phyloP scores from a whole-genome alignment of 2,888 invertebrate genomes.

The Xestoiulus laeticollis region DNA sequence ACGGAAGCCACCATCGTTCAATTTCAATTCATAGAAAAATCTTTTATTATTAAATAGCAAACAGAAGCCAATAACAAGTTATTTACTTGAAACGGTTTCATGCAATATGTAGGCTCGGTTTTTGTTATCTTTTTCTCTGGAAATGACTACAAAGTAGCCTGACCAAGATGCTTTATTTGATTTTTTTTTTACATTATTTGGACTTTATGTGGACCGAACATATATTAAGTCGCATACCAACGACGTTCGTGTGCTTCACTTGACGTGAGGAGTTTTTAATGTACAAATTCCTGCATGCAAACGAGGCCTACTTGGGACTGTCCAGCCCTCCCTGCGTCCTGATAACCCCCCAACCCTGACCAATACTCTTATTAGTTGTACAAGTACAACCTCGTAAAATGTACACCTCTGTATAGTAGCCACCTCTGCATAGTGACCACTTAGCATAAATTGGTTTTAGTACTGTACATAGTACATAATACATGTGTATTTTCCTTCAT shows the following conservation, averaged over 20 bases:
- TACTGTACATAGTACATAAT: too few species aligned
- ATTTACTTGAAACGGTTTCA: conserved; percentile 8
- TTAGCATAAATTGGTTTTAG: too few species aligned
- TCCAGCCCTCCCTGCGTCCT: not conserved
- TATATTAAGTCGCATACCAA: conserved; percentile 37
- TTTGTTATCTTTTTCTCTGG: not conserved
- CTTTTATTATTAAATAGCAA: conserved; percentile 25
- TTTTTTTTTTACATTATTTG: not conserved
- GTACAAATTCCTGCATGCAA: conserved; percentile 30
- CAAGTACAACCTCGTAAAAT: too few species aligned
- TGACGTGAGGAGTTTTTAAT: not conserved
- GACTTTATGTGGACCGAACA: conserved; percentile 34
- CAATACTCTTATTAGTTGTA: not conserved
- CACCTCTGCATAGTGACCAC: too few species aligned
- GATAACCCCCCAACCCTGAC: conserved; percentile 1
- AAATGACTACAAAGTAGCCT: conserved; percentile 33
- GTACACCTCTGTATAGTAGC: too few species aligned
- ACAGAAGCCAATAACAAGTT: conserved; percentile 17
- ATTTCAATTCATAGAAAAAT: not conserved
- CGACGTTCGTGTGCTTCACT: not conserved
- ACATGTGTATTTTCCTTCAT: too few species aligned
- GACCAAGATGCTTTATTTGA: conserved; percentile 11
- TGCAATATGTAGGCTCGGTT: conserved; percentile 13
- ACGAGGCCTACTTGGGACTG: not conserved
- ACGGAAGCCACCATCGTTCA: conserved; percentile 27